A percentile compares a stretch with the other conserved stretches of the same genome.
Evolutionary conservation across 1,140 invertebrate genomes (phyloP).

Genomic region (Hydropsyche tenuis): DNA sequence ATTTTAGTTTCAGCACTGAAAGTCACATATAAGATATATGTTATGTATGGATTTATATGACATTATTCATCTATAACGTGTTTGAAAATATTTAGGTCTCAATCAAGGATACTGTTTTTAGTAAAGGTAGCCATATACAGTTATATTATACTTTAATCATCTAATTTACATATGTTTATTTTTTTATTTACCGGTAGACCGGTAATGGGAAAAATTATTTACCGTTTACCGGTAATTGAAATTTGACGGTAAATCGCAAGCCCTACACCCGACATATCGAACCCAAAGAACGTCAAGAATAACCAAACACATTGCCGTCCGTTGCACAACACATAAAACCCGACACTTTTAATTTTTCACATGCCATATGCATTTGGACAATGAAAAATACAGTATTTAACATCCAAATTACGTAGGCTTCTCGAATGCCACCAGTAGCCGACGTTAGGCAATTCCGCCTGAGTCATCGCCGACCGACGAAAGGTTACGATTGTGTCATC

Average conservation of each 20-base stretch:
- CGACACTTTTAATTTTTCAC: not conserved
- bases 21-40: too few relatives aligned
- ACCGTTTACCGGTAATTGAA: not conserved
- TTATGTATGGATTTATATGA: too few relatives aligned
- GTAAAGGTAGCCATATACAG: too few relatives aligned
- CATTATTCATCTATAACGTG: too few relatives aligned
- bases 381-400: not conserved
- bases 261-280: not conserved
- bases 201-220: too few relatives aligned
- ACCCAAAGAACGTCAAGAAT: conserved; percentile 1
- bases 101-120: too few relatives aligned
- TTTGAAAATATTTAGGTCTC: too few relatives aligned
- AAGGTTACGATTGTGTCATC: conserved; percentile 25
- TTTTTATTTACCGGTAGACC: too few relatives aligned
- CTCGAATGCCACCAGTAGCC: not conserved
- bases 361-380: not conserved
- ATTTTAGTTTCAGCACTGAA: too few relatives aligned
- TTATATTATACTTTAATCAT: too few relatives aligned
- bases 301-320: not conserved
- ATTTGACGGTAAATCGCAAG: conserved; percentile 12
- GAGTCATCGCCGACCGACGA: not conserved
- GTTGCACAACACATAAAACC: not conserved
- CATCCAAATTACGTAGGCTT: conserved; percentile 11
- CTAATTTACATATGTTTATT: too few relatives aligned
- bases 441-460: conserved; percentile 8